phyloP scores from a whole-genome alignment of 1,140 invertebrate genomes.

The Whitmania pigra region DNA sequence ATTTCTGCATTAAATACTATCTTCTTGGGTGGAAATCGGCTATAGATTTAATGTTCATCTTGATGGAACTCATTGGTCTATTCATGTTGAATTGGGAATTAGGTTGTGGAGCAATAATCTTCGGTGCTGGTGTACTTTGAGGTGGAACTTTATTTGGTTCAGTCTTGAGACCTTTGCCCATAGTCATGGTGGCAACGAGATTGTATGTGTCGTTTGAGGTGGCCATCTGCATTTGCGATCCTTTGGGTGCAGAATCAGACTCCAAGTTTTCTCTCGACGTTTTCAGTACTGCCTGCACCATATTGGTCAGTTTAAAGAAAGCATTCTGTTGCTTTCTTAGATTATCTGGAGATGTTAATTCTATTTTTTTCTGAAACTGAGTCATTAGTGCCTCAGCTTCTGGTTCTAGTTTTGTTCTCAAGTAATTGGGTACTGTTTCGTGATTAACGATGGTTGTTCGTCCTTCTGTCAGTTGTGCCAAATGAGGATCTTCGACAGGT shows the following conservation, averaged over 20 bases:
- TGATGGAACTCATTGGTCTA: too few species aligned
- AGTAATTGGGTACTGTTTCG: conserved; percentile 74
- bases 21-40: too few species aligned
- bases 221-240: conserved; percentile 63
- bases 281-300: conserved; percentile 76
- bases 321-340: conserved; percentile 68
- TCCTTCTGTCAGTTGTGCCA: conserved; percentile 50
- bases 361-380: conserved; percentile 65
- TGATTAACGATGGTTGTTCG: conserved; percentile 46
- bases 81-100: too few species aligned
- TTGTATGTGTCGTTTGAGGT: conserved; percentile 71
- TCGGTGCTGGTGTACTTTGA: too few species aligned
- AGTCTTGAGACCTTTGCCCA: conserved; percentile 68
- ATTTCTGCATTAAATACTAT: too few species aligned
- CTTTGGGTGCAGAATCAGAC: conserved; percentile 63
- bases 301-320: conserved; percentile 77
- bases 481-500: conserved; percentile 73
- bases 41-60: too few species aligned
- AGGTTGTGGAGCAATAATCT: too few species aligned
- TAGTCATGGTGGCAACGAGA: conserved; percentile 69
- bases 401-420: conserved; percentile 84
- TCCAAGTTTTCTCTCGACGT: conserved; percentile 86
- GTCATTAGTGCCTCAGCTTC: conserved; percentile 55
- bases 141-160: too few species aligned
- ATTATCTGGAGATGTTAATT: conserved; percentile 56